These are phyloP conservation scores for Hassar affinis DNA, from an alignment of 2,113 vertebrate genomes.

Conservation along the genomic window DNA sequence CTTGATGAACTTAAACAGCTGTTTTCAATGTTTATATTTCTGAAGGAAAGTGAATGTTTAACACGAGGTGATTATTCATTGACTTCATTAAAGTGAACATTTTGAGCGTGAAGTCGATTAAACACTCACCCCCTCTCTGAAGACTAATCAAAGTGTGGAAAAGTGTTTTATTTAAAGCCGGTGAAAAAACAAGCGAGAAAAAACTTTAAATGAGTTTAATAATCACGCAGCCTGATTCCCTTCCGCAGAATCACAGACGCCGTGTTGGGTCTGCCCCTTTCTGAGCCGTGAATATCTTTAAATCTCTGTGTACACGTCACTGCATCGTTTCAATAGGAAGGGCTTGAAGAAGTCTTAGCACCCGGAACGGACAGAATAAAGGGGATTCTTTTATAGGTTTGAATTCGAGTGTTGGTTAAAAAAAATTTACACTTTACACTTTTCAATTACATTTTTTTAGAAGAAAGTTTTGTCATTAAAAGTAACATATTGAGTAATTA, in stretches of 20 bases:
- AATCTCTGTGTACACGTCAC: too few species aligned
- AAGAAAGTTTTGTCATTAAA: too few species aligned
- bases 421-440: too few species aligned
- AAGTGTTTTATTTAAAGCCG: background rate
- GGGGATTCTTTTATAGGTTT: too few species aligned
- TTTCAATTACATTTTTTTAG: too few species aligned
- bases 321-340: too few species aligned
- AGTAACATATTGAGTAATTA: too few species aligned
- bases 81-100: background rate
- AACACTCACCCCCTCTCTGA: background rate
- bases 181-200: background rate
- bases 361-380: too few species aligned
- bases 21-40: background rate
- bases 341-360: too few species aligned
- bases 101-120: background rate
- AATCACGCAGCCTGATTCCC: background rate
- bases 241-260: background rate
- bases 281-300: too few species aligned
- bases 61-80: background rate
- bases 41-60: background rate
- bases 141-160: background rate
- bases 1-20: background rate
- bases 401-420: too few species aligned
- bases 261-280: too few species aligned
- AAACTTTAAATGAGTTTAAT: constrained; percentile 15